Percentiles rank a stretch among this genome's conserved stretches.
Evolutionary conservation across 2,888 invertebrate genomes (phyloP).

Genomic region (Spatulosminthurus flaviceps): DNA sequence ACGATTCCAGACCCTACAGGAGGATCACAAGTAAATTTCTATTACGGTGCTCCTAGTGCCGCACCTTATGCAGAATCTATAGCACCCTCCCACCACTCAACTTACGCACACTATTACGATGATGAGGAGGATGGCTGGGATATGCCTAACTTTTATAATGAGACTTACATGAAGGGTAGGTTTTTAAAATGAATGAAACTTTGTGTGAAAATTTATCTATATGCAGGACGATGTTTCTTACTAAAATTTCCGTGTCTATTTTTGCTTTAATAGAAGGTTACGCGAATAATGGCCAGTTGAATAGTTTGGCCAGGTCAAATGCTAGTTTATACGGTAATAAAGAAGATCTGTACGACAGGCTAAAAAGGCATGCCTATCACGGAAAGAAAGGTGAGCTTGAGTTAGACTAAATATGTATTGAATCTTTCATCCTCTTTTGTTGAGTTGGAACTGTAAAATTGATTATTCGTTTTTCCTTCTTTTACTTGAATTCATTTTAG

Average conservation of each 20-base stretch:
- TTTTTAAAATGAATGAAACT: no score
- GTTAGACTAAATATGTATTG: constrained; percentile 36
- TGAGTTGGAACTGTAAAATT: constrained; percentile 19
- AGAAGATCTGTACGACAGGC: constrained; percentile 93
- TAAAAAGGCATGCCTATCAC: constrained; percentile 93
- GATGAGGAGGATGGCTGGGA: constrained; percentile 97
- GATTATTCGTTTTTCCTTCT: constrained; percentile 19
- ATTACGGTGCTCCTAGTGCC: constrained; percentile 84
- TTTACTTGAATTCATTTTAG: constrained; percentile 45
- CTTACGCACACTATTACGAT: constrained; percentile 94
- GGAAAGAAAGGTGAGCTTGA: constrained; percentile 87
- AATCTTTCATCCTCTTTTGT: neutral
- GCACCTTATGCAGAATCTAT: constrained; percentile 95
- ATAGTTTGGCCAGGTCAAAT: constrained; percentile 90
- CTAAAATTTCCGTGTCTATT: neutral
- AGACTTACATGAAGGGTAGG: constrained; percentile 90
- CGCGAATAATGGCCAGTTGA: constrained; percentile 85
- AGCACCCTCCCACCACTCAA: constrained; percentile 93
- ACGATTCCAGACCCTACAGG: constrained; percentile 78
- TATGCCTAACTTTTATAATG: constrained; percentile 97
- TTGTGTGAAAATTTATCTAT: no score
- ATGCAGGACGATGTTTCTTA: no score
- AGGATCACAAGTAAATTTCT: constrained; percentile 94
- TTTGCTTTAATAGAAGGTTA: constrained; percentile 71
- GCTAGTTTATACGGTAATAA: constrained; percentile 94